Conservation (phyloP, 2,888 invertebrate species). For the Epsilonema sp. region DNA sequence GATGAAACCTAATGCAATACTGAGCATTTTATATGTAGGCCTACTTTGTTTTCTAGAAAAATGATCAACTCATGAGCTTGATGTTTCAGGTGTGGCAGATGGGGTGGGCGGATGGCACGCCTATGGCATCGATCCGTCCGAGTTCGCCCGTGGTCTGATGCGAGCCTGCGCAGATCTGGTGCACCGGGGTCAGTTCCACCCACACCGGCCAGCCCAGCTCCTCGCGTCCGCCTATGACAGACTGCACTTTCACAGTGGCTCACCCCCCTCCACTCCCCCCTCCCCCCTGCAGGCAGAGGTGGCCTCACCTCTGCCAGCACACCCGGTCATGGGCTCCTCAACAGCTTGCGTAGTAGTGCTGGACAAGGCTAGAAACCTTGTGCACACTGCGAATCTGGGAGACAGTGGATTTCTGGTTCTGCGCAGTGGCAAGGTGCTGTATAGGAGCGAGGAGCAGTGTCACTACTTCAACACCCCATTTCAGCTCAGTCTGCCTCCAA, state of each 20-base stretch:
- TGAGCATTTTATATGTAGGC: not conserved
- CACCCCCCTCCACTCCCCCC: not conserved
- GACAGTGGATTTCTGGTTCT: slow-evolving; percentile 93
- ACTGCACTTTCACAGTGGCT: not conserved
- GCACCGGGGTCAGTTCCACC: slow-evolving; percentile 62
- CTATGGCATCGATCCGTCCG: slow-evolving; percentile 90
- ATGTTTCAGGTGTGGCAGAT: slow-evolving; percentile 75
- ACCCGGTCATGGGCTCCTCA: slow-evolving; percentile 45
- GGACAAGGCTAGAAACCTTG: slow-evolving; percentile 63
- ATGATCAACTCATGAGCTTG: not conserved
- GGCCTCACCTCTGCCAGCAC: not conserved
- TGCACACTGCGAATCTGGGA: slow-evolving; percentile 93
- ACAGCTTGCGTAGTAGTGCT: slow-evolving; percentile 89
- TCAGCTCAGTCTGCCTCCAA: slow-evolving; percentile 80
- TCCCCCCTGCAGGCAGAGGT: not conserved
- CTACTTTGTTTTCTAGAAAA: not conserved
- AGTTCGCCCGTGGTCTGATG: slow-evolving; percentile 84
- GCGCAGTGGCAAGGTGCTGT: slow-evolving; percentile 60
- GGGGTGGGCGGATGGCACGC: slow-evolving; percentile 96
- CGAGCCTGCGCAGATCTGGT: slow-evolving; percentile 77
- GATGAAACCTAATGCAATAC: not conserved
- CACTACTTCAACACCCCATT: slow-evolving; percentile 98
- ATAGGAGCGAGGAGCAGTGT: slow-evolving; percentile 84
- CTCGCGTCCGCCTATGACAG: slow-evolving; percentile 12
- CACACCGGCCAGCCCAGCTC: slow-evolving; percentile 31